Percentiles rank a stretch among this genome's conserved stretches.
phyloP scores from a whole-genome alignment of 2,113 vertebrate genomes.

The Microtus richardsoni region DNA sequence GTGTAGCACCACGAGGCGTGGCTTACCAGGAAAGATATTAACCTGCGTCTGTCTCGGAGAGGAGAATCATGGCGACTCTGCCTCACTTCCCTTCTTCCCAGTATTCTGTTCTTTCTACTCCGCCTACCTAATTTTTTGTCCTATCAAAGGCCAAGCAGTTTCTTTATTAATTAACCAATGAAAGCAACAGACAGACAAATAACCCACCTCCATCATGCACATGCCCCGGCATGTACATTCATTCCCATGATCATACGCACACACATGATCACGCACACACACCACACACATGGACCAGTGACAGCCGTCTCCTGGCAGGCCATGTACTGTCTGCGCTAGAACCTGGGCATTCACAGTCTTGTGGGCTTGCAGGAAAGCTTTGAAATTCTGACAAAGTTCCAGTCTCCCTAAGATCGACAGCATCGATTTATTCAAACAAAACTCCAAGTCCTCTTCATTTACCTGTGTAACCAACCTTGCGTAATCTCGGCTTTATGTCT shows the following conservation, averaged over 20 bases:
- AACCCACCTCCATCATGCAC: neutral
- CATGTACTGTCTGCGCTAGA: neutral
- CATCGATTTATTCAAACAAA: constrained; percentile 70
- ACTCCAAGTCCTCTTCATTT: constrained; percentile 60
- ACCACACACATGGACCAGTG: neutral
- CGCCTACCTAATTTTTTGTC: too few species aligned
- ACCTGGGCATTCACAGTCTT: neutral
- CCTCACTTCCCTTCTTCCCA: too few species aligned
- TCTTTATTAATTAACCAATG: too few species aligned
- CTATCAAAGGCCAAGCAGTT: too few species aligned
- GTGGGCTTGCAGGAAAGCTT: neutral
- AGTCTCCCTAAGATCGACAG: constrained; percentile 57
- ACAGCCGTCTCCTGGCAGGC: accelerated
- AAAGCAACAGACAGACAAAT: too few species aligned
- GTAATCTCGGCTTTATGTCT: constrained; percentile 45
- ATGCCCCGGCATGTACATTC: neutral
- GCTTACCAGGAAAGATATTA: too few species aligned
- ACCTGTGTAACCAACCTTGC: constrained; percentile 71
- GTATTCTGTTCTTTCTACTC: too few species aligned
- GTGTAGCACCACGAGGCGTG: too few species aligned
- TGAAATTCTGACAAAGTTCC: constrained; percentile 28
- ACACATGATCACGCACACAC: neutral
- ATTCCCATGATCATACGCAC: neutral
- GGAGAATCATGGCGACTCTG: too few species aligned
- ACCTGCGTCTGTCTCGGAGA: too few species aligned